Conservation (phyloP, 2,113 vertebrate species). For the Uria lomvia region DNA sequence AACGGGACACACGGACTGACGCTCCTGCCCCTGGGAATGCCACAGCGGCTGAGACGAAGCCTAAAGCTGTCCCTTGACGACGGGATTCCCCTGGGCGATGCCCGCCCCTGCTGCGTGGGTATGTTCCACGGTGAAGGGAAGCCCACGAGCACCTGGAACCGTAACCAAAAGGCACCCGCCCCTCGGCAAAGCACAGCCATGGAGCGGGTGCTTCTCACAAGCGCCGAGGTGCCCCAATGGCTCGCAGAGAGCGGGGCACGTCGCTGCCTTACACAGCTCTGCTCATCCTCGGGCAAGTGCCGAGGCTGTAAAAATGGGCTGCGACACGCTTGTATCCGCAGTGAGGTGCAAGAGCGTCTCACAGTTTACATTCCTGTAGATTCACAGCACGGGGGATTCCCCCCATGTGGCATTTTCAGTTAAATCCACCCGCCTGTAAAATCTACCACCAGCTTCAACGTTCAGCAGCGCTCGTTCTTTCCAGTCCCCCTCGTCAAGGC, state of each 20-base stretch:
- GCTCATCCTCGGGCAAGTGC: background rate
- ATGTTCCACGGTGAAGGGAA: accelerated
- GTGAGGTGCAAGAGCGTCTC: background rate
- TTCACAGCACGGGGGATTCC: background rate
- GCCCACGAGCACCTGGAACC: background rate
- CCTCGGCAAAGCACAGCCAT: accelerated
- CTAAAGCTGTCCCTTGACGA: accelerated
- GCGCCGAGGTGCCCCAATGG: background rate
- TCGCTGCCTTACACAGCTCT: background rate
- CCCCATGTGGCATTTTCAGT: background rate
- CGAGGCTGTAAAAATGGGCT: background rate
- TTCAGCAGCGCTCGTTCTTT: background rate
- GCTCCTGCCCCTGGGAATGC: accelerated
- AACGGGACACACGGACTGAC: accelerated
- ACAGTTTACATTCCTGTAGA: background rate
- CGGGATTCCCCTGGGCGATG: accelerated
- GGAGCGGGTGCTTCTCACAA: background rate
- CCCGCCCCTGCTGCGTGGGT: background rate
- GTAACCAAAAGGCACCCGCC: no score
- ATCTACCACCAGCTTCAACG: background rate
- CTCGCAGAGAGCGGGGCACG: no score
- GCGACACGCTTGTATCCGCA: background rate
- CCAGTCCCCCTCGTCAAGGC: background rate
- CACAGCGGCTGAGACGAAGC: background rate
- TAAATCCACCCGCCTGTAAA: background rate